Base-by-base conservation (phyloP, 2,888 invertebrate species). In the Nebria brevicollis region DNA sequence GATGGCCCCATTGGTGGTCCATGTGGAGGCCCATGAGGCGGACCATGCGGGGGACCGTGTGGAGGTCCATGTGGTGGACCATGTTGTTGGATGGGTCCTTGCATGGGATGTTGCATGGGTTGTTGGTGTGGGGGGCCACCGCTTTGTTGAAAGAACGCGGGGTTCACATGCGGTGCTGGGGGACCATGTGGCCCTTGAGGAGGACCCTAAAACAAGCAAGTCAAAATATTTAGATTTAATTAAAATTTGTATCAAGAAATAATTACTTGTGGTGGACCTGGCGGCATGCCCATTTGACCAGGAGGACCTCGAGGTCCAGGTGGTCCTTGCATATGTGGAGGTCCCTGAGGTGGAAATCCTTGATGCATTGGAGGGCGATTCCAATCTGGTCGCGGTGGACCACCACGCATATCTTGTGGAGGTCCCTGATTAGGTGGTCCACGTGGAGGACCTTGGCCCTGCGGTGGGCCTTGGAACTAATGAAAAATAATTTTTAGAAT, bases 161-260 rank as follows among this genome's bases (percentile, higher is more conserved):
- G 98, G 91, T 98, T 98, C 84, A 98, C 97, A 89, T 98, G 98
- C 74, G 98, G 97, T 41, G 97, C 97, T 6, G 96, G 96, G 68
- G 93, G 93, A 1, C 93, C 93, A 8, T 91, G 91, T 0, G 92
- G 90, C 76, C 89, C 90, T 84, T 89, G 89, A 77, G 89, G 89
- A 72, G 89, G 89, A 54, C 82, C 83, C 73, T 80, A 34, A 34
- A 5, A 26, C 42, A 42, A 73, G 43, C 20, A 73, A 20, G 15
- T 70, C n/a, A 66, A 66, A 25, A 66, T 25, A 66, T 25, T 25
- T 25, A 70, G 11, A 70, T 70, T 25, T 25, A 25, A 70, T 15
- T 8, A 70, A 11, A 26, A 25, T 20, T 20, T 20, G 0, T 20
- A 20, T 20, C 20, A 20, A 20, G 20, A 15, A n/a, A 20, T 65